Evolutionary conservation across 2,797 vertebrate species (phyloP).

Genomic region (Clarias laeviceps): DNA sequence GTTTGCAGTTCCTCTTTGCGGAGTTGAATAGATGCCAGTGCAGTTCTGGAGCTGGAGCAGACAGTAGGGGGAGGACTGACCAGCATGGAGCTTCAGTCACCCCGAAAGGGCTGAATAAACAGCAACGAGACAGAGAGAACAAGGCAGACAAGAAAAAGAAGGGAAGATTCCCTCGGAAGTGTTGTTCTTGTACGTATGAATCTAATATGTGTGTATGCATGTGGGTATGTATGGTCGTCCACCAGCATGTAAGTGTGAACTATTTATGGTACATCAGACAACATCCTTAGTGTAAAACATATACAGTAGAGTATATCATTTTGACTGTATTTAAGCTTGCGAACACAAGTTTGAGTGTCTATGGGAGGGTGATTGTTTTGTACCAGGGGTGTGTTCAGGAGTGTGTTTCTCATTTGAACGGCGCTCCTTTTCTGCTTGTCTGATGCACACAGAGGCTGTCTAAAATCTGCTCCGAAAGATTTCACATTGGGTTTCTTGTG

Average conservation of each 20-base stretch:
- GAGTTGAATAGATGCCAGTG: constrained; percentile 51
- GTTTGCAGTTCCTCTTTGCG: constrained; percentile 55
- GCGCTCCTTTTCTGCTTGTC: constrained; percentile 39
- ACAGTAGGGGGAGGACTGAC: constrained; percentile 52
- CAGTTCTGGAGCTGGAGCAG: constrained; percentile 31
- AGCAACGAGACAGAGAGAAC: constrained; percentile 28
- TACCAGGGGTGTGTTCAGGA: constrained; percentile 25
- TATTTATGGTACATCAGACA: neutral
- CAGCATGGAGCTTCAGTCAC: constrained; percentile 60
- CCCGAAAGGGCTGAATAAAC: constrained; percentile 59
- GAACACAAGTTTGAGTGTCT: constrained; percentile 4
- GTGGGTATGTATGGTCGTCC: constrained; percentile 3
- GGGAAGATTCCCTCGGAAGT: constrained; percentile 38
- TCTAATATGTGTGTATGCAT: constrained; percentile 19
- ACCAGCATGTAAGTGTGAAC: constrained; percentile 10
- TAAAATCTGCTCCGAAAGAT: constrained; percentile 29
- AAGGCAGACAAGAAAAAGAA: constrained; percentile 39
- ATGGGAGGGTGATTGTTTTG: constrained; percentile 8
- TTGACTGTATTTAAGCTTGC: neutral
- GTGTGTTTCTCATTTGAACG: constrained; percentile 27
- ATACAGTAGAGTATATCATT: neutral
- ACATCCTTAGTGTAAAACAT: neutral
- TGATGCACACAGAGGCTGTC: constrained; percentile 20
- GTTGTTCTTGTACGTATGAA: constrained; percentile 27
- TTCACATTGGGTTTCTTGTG: neutral